These are phyloP conservation scores for Drosophila aldrichi DNA, from an alignment of 2,888 invertebrate genomes.

Conservation along the genomic window DNA sequence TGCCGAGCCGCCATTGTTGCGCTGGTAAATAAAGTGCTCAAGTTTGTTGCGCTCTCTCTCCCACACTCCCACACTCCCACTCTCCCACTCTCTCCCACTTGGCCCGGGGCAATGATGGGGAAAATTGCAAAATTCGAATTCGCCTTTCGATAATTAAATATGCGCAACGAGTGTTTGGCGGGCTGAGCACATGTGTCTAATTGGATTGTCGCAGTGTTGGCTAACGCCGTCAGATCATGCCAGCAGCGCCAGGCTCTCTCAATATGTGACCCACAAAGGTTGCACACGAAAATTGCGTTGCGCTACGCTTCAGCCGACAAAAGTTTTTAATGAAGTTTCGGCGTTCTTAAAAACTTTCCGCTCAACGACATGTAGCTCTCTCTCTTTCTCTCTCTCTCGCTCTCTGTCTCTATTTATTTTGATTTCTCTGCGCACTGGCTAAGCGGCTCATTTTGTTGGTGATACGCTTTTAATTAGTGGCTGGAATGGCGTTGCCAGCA, in stretches of 20 bases:
- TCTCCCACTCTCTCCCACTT: not conserved
- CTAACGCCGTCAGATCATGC: slow-evolving; percentile 51
- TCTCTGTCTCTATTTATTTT: slow-evolving; percentile 67
- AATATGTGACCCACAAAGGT: slow-evolving; percentile 64
- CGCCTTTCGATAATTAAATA: slow-evolving; percentile 74
- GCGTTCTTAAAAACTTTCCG: slow-evolving; percentile 72
- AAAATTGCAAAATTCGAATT: slow-evolving; percentile 73
- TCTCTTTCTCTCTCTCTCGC: too few species aligned
- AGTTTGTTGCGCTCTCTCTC: slow-evolving; percentile 23
- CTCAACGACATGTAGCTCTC: slow-evolving; percentile 64
- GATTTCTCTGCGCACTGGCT: slow-evolving; percentile 56
- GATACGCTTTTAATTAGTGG: slow-evolving; percentile 80
- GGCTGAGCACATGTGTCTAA: slow-evolving; percentile 66
- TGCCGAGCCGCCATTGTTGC: slow-evolving; percentile 65
- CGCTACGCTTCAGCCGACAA: slow-evolving; percentile 37
- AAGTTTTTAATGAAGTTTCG: slow-evolving; percentile 78
- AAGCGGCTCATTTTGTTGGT: slow-evolving; percentile 67
- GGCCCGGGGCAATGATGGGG: slow-evolving; percentile 58
- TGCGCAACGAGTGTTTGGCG: slow-evolving; percentile 34
- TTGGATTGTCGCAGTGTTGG: slow-evolving; percentile 75
- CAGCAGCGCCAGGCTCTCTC: slow-evolving; percentile 20
- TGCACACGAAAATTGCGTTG: slow-evolving; percentile 32
- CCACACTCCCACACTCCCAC: fast-evolving
- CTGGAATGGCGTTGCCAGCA: too few species aligned
- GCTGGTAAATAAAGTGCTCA: slow-evolving; percentile 51